Base-by-base conservation (phyloP, 2,113 vertebrate species). In the Setophaga coronata region DNA sequence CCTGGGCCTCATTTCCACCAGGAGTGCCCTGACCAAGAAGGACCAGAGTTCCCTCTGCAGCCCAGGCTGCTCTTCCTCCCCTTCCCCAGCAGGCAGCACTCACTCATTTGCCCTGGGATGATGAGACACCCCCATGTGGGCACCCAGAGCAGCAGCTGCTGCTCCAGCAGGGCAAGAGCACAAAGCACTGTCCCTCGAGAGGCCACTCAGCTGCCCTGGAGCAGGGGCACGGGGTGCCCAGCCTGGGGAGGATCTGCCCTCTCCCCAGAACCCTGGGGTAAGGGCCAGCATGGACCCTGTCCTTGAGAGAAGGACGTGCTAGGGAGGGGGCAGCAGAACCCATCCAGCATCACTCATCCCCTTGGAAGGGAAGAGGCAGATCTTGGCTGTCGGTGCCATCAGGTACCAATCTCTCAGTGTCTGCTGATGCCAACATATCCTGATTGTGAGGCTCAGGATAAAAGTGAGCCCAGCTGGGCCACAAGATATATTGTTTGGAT, bases 401-500 rank as follows among this genome's bases (percentile, higher is more conserved):
- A 88, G 87, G 48, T 78, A 81, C 62, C 70, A 85, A 29, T 29
- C 26, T 69, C 62, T 91, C 61, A 5, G 47, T 38, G n/a, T 67
- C 62, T 91, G 67, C 90, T 82, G 58, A 76, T 90, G 81, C 43
- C 58, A 82, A 34, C 33, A 9, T 20, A 29, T 62, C 78, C 54
- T 94, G 81, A 18, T 42, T 2, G 51, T 34, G 62, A 95, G 50
- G 69, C 77, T 82, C 82, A 93, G 81, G 87, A 48, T 88, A 60
- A 88, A 58, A 91, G n/a, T 14, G 10, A 95, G 36, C 65, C 57
- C 85, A 87, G 56, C 88, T 94, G 76, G 87, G 42, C 71, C 90
- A 70, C 51, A 76, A 91, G 79, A 97, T 82, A 83, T 47, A 93
- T 96, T 56, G 53, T 82, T 95, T 91, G 95, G 82, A 78, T 93